Evolutionary conservation across 1,140 invertebrate genomes (phyloP), one percentile per base, ranked within the genome.

Genomic region (Lordiphosa mommai): DNA sequence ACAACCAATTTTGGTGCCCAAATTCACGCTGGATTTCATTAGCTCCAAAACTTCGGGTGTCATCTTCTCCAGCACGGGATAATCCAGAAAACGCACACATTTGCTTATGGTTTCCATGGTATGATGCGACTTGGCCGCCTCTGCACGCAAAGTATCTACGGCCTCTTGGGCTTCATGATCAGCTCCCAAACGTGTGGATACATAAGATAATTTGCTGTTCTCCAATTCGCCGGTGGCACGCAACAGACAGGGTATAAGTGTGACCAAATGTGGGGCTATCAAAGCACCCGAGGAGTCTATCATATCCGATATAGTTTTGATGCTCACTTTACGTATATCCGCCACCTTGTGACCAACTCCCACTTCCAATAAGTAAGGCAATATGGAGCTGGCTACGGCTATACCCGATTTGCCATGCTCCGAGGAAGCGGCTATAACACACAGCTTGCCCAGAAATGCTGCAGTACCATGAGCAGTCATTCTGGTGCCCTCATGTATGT

Each of bases 401-500:
- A 95, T 92, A 2, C 94, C 95, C 12, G 93, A 91, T 89, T 96
- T 95, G 2, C 95, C 95, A 69, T 95, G 92, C 37, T 91, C 92
- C 6, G 91, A 89, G 80, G 96, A 95, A 61, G 94, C 94, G 3
- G 94, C 93, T 55, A 93, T 92, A 27, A 97, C 92, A 59, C 95
- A 96, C 6, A 95, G 89, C 94, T 95, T 95, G 70, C 95, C 95
- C 1, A 98, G 90, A 38, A 94, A 91, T 70, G 92, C 93, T 2
- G 94, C 92, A 0, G 96, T 95, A 58, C 92, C 92, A 23, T 92
- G 93, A 20, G 97, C 97, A 2, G 95, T 93, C 61, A 92, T 90
- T 52, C 97, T 90, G 0, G 97, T 97, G 14, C 93, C 94, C 87
- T 97, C 96, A 86, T 98, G 97, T 73, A 97, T 95, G 89, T 98